phyloP scores from a whole-genome alignment of 1,140 invertebrate genomes.

The Leucophenga varia region DNA sequence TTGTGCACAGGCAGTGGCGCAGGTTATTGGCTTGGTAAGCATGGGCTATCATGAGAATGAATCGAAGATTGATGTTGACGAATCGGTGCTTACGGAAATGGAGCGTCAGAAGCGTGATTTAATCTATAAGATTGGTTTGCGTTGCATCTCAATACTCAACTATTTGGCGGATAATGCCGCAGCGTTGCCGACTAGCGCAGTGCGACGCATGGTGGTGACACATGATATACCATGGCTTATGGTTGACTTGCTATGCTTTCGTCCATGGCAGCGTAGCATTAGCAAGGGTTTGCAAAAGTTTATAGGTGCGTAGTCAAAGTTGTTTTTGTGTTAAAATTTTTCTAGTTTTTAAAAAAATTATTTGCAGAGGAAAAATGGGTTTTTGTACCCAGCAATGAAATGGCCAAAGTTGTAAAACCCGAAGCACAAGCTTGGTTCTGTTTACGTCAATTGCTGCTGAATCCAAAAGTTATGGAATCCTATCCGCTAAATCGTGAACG shows the following conservation, averaged over 20 bases:
- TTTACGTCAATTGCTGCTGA: constrained; percentile 67
- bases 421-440: constrained; percentile 76
- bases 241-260: constrained; percentile 64
- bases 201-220: constrained; percentile 64
- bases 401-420: constrained; percentile 62
- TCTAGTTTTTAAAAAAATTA: constrained; percentile 2
- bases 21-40: constrained; percentile 58
- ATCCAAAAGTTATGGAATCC: constrained; percentile 63
- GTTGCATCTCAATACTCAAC: constrained; percentile 69
- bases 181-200: constrained; percentile 63
- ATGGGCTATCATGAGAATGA: constrained; percentile 46
- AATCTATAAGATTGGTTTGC: constrained; percentile 70
- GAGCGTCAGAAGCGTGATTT: constrained; percentile 65
- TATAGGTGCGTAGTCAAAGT: constrained; percentile 34
- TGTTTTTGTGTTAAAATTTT: neutral
- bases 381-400: constrained; percentile 58
- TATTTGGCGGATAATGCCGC: constrained; percentile 62
- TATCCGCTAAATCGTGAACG: constrained; percentile 72
- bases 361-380: constrained; percentile 65
- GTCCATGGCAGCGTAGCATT: constrained; percentile 69
- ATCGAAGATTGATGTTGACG: constrained; percentile 55
- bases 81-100: constrained; percentile 62
- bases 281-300: constrained; percentile 60
- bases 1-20: constrained; percentile 61
- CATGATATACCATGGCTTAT: constrained; percentile 76